A percentile compares a stretch with the other conserved stretches of the same genome.
These are phyloP conservation scores for Paguma larvata DNA, from an alignment of 2,797 vertebrate species.

Conservation along the genomic window DNA sequence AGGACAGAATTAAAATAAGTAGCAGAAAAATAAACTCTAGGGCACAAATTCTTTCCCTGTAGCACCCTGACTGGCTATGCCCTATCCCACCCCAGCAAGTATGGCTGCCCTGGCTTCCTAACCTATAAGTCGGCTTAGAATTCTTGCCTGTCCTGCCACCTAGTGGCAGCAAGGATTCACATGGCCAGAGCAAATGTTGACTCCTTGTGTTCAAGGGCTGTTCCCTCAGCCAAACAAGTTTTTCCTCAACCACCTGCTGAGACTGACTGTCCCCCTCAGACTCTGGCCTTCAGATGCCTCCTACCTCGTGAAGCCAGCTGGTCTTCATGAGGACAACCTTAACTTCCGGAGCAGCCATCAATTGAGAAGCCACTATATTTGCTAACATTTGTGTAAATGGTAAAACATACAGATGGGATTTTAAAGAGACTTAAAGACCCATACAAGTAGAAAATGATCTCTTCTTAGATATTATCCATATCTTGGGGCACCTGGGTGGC, in stretches of 20 bases:
- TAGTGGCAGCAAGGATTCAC: slow-evolving; percentile 25
- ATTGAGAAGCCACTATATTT: neutral
- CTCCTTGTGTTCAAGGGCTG: neutral
- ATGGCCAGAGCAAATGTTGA: neutral
- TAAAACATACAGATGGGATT: neutral
- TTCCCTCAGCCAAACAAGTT: neutral
- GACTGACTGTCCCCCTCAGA: no score
- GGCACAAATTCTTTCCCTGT: neutral
- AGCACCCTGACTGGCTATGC: neutral
- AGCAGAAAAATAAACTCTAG: neutral
- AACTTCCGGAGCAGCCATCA: neutral
- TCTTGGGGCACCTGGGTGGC: no score
- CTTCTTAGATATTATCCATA: neutral
- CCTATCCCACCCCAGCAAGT: neutral
- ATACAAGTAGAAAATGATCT: neutral
- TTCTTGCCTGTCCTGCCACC: slow-evolving; percentile 39
- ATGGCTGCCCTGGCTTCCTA: neutral
- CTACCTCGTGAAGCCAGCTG: neutral
- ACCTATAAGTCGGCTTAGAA: neutral
- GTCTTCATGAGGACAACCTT: neutral
- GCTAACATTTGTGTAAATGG: neutral
- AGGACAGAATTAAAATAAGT: neutral
- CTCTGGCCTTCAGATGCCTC: no score
- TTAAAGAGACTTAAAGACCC: neutral
- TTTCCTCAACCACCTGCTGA: neutral